A percentile compares a stretch with the other conserved stretches of the same genome.
Conservation (phyloP, 2,113 vertebrate species). For the Poeciliopsis turrubarensis region DNA sequence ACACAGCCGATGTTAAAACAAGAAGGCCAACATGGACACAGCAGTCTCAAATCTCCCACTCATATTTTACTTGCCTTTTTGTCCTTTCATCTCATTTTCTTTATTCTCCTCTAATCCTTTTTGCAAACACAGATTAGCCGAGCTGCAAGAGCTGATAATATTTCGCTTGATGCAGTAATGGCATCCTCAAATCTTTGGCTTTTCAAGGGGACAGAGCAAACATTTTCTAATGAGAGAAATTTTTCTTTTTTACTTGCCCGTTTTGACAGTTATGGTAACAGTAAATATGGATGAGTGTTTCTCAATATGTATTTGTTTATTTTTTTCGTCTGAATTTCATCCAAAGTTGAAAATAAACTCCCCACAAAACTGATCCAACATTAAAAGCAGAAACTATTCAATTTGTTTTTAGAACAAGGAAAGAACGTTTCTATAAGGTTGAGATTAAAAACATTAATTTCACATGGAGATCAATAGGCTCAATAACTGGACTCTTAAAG, state of each 20-base stretch:
- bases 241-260: conserved; percentile 15
- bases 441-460: too few species aligned
- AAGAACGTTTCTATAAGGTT: too few species aligned
- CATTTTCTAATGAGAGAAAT: conserved; percentile 19
- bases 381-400: background rate
- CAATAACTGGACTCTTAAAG: too few species aligned
- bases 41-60: conserved; percentile 35
- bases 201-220: conserved; percentile 33
- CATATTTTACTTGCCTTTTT: conserved; percentile 10
- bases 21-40: conserved; percentile 29
- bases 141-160: conserved; percentile 20
- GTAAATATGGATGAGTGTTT: background rate
- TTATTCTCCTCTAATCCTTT: conserved; percentile 27
- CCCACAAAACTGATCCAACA: background rate
- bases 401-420: too few species aligned
- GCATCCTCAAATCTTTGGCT: conserved; percentile 27
- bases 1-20: conserved; percentile 31
- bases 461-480: too few species aligned
- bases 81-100: conserved; percentile 18
- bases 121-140: conserved; percentile 26
- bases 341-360: background rate
- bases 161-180: conserved; percentile 18
- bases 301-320: background rate
- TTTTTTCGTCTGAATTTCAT: background rate
- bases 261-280: background rate